phyloP scores from a whole-genome alignment of 2,888 invertebrate species.

The Coecobrya sp. region DNA sequence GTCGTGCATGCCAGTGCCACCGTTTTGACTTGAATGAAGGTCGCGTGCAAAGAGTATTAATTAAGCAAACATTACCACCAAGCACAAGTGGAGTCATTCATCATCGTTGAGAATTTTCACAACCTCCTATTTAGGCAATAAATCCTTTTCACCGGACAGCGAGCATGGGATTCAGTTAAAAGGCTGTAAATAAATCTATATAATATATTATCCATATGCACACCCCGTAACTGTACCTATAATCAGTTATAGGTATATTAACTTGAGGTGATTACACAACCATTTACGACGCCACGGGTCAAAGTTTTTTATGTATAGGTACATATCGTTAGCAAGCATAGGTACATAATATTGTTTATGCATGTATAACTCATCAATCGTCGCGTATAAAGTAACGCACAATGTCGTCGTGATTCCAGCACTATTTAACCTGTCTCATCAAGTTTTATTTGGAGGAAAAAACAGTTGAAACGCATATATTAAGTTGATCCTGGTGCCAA shows the following conservation, averaged over 20 bases:
- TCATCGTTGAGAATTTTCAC: conserved; percentile 76
- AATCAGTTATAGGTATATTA: conserved; percentile 3
- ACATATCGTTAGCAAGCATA: background rate
- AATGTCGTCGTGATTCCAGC: conserved; percentile 22
- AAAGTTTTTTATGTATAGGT: background rate
- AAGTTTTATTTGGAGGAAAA: conserved; percentile 19
- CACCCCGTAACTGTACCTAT: background rate
- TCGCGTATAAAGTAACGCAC: background rate
- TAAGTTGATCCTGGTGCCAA: conserved; percentile 74
- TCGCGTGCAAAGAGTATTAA: conserved; percentile 81
- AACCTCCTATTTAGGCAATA: conserved; percentile 75
- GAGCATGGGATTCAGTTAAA: conserved; percentile 57
- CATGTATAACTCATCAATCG: conserved; percentile 35
- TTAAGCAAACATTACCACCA: conserved; percentile 76
- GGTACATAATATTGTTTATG: too few species aligned
- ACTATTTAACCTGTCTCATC: conserved; percentile 71
- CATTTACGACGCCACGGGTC: conserved; percentile 45
- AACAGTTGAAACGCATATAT: conserved; percentile 71
- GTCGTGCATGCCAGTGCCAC: conserved; percentile 42
- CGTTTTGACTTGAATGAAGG: conserved; percentile 66
- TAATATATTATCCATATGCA: background rate
- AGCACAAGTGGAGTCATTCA: conserved; percentile 74
- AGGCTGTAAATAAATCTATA: conserved; percentile 54
- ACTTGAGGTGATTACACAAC: conserved; percentile 63
- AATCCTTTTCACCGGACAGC: conserved; percentile 76